Evolutionary conservation across 1,140 invertebrate species (phyloP).

Genomic region (Pinna nobilis): DNA sequence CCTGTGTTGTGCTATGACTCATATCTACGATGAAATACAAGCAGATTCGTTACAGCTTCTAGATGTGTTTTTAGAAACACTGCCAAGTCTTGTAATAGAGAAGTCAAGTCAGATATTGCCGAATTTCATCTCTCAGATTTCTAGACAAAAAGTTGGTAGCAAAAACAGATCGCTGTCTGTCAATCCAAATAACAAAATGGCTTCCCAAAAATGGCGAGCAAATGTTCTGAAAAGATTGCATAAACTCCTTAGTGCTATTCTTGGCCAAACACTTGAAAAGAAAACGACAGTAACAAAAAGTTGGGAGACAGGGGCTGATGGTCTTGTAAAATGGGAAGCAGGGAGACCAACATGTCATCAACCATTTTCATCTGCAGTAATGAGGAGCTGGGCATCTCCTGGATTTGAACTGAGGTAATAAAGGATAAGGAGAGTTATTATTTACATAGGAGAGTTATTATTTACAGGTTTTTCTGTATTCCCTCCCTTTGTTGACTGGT

Average conservation of each 20-base stretch:
- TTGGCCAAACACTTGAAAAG: slow-evolving; percentile 2
- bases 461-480: too few species aligned
- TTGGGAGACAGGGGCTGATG: too few species aligned
- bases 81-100: slow-evolving; percentile 79
- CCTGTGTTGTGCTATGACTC: slow-evolving; percentile 89
- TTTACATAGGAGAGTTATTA: too few species aligned
- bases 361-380: slow-evolving; percentile 21
- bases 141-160: slow-evolving; percentile 45
- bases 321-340: not conserved
- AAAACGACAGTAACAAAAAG: not conserved
- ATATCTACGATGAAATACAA: slow-evolving; percentile 86
- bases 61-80: slow-evolving; percentile 79
- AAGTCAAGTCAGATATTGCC: slow-evolving; percentile 83
- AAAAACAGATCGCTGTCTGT: slow-evolving; percentile 48
- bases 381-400: slow-evolving; percentile 13
- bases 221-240: slow-evolving; percentile 61
- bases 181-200: slow-evolving; percentile 64
- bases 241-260: slow-evolving; percentile 51
- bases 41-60: slow-evolving; percentile 87
- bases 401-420: not conserved
- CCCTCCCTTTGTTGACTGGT: not conserved
- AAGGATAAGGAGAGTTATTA: too few species aligned
- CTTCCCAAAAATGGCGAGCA: slow-evolving; percentile 61
- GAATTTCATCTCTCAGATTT: slow-evolving; percentile 87
- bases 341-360: slow-evolving; percentile 8